Evolutionary conservation across 2,888 invertebrate genomes (phyloP).

Genomic region (Tenthredo amoena): DNA sequence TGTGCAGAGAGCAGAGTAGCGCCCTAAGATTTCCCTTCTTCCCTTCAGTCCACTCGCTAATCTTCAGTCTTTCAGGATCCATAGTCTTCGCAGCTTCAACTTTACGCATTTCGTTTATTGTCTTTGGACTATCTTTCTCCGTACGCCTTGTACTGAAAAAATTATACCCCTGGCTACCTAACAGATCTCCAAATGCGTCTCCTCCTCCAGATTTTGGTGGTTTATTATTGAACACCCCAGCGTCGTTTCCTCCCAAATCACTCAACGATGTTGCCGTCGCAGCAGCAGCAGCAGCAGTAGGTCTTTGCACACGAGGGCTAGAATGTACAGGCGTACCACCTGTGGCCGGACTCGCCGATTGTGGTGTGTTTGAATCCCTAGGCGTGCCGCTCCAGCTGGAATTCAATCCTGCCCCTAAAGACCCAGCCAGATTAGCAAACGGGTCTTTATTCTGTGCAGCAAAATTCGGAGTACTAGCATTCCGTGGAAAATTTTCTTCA

Average conservation of each 20-base stretch:
- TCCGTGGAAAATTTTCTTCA: slow-evolving; percentile 76
- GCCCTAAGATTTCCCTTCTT: slow-evolving; percentile 98
- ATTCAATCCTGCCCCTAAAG: slow-evolving; percentile 72
- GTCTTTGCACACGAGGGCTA: slow-evolving; percentile 75
- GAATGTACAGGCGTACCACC: slow-evolving; percentile 78
- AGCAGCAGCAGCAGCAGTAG: slow-evolving; percentile 56
- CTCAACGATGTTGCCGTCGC: slow-evolving; percentile 15
- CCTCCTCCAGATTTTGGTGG: slow-evolving; percentile 78
- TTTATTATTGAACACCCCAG: slow-evolving; percentile 63
- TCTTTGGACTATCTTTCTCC: slow-evolving; percentile 88
- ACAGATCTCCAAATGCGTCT: slow-evolving; percentile 94
- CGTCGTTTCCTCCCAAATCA: slow-evolving; percentile 58
- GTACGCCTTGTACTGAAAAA: slow-evolving; percentile 81
- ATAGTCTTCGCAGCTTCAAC: slow-evolving; percentile 91
- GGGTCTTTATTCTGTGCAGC: slow-evolving; percentile 83
- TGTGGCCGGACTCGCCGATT: slow-evolving; percentile 74
- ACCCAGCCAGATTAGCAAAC: slow-evolving; percentile 84
- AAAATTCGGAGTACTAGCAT: slow-evolving; percentile 80
- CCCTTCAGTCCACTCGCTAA: slow-evolving; percentile 93
- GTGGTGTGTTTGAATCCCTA: slow-evolving; percentile 74
- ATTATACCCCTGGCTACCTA: slow-evolving; percentile 94
- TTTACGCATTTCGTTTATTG: slow-evolving; percentile 96
- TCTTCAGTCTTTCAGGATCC: slow-evolving; percentile 94
- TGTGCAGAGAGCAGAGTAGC: slow-evolving; percentile 95
- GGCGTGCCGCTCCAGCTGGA: slow-evolving; percentile 77